Evolutionary conservation across 23 tunicate genomes (phyloP).

Genomic region (Diplosoma virens): DNA sequence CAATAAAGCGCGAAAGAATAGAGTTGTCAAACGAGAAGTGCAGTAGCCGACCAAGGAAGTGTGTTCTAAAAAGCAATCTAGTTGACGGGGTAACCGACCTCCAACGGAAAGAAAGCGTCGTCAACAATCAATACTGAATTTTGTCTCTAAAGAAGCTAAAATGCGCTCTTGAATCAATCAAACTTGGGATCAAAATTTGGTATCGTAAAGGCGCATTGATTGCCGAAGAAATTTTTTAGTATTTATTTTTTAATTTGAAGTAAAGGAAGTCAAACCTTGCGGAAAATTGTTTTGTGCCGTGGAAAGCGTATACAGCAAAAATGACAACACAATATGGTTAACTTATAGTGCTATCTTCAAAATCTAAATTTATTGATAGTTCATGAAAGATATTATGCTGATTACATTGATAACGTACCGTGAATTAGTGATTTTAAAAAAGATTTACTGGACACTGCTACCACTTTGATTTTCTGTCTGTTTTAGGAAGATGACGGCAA

Average conservation of each 20-base stretch:
- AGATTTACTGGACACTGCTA: too few relatives aligned
- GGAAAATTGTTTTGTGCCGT: slow-evolving; percentile 21
- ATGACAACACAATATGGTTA: slow-evolving; percentile 20
- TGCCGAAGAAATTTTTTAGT: neutral
- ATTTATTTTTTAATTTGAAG: neutral
- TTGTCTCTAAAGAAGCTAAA: too few relatives aligned
- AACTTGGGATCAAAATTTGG: neutral
- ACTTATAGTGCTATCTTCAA: slow-evolving; percentile 15
- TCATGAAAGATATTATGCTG: slow-evolving; percentile 6
- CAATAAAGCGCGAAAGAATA: too few relatives aligned
- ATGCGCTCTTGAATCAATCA: too few relatives aligned
- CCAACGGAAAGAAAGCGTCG: too few relatives aligned
- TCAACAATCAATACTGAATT: too few relatives aligned
- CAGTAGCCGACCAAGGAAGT: too few relatives aligned
- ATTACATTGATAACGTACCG: slow-evolving; percentile 14
- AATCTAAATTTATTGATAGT: slow-evolving; percentile 13
- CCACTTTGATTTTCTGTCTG: too few relatives aligned
- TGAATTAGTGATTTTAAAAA: slow-evolving; percentile 1
- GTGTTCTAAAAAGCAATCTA: too few relatives aligned
- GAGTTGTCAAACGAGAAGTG: too few relatives aligned
- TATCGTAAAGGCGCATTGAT: neutral
- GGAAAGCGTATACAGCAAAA: slow-evolving; percentile 25
- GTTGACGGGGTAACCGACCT: too few relatives aligned
- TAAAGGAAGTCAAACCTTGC: slow-evolving; percentile 19
- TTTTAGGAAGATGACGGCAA: too few relatives aligned